phyloP scores from a whole-genome alignment of 1,140 invertebrate genomes.

The Cardiocondyla obscurior region DNA sequence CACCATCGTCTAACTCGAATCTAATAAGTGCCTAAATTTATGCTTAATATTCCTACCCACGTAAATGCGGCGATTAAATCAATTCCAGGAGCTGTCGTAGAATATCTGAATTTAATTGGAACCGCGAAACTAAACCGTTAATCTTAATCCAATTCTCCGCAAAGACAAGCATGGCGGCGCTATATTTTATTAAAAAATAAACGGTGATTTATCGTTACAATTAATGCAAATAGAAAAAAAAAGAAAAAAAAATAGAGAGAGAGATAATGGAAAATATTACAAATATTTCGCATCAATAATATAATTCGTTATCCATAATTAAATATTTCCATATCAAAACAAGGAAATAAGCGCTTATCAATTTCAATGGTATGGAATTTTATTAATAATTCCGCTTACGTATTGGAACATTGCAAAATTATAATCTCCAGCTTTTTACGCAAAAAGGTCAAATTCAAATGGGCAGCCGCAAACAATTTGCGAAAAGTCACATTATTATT shows the following conservation, averaged over 20 bases:
- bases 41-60: background rate
- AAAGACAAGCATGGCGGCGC: background rate
- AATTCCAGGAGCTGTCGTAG: slow-evolving; percentile 29
- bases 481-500: slow-evolving; percentile 22
- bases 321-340: slow-evolving; percentile 2
- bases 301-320: background rate
- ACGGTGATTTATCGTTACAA: slow-evolving; percentile 10
- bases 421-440: slow-evolving; percentile 14
- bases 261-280: background rate
- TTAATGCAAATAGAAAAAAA: background rate
- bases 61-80: slow-evolving; percentile 55
- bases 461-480: background rate
- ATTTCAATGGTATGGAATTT: slow-evolving; percentile 8
- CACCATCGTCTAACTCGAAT: background rate
- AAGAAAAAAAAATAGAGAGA: no score
- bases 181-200: background rate
- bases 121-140: slow-evolving; percentile 51
- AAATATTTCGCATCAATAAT: background rate
- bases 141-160: slow-evolving; percentile 41
- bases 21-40: slow-evolving; percentile 33
- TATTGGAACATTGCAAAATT: slow-evolving; percentile 5
- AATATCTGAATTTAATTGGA: slow-evolving; percentile 54
- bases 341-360: background rate
- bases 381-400: background rate
- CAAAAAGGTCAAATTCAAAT: slow-evolving; percentile 16